Evolutionary conservation across 1,140 invertebrate species (phyloP).

Genomic region (Leptopilina boulardi): DNA sequence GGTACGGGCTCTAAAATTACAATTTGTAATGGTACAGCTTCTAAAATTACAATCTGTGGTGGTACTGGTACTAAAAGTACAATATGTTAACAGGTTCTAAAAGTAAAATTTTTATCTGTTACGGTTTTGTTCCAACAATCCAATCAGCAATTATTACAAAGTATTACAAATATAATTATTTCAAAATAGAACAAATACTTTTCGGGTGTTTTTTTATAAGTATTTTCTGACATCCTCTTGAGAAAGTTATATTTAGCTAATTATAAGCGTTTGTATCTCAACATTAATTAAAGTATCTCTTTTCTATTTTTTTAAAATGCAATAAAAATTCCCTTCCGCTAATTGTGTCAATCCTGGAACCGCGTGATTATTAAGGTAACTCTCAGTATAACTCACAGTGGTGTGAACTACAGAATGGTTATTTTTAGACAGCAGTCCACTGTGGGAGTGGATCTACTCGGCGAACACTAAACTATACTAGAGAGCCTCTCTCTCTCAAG

Average conservation of each 20-base stretch:
- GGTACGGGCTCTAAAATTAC: no score
- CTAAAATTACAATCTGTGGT: no score
- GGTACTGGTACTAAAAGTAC: no score
- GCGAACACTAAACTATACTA: conserved; percentile 28
- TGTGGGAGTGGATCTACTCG: conserved; percentile 38
- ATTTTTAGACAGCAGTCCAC: conserved; percentile 53
- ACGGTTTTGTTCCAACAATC: no score
- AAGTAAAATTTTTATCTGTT: no score
- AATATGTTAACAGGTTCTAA: no score
- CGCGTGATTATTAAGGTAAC: neutral
- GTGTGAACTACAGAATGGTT: conserved; percentile 24
- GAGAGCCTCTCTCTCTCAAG: neutral
- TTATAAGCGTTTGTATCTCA: neutral
- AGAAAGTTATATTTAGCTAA: neutral
- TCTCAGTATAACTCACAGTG: neutral
- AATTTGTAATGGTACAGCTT: no score
- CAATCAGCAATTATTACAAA: no score
- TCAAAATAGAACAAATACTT: no score
- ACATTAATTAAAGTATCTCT: neutral
- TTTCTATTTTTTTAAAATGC: neutral
- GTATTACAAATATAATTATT: no score
- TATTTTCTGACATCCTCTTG: neutral
- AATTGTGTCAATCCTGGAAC: conserved; percentile 29
- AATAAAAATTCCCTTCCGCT: neutral
- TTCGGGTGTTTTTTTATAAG: no score